phyloP scores from a whole-genome alignment of 37 sponge, comb jelly and placozoan species.

The Halisarca cf. caerulea region DNA sequence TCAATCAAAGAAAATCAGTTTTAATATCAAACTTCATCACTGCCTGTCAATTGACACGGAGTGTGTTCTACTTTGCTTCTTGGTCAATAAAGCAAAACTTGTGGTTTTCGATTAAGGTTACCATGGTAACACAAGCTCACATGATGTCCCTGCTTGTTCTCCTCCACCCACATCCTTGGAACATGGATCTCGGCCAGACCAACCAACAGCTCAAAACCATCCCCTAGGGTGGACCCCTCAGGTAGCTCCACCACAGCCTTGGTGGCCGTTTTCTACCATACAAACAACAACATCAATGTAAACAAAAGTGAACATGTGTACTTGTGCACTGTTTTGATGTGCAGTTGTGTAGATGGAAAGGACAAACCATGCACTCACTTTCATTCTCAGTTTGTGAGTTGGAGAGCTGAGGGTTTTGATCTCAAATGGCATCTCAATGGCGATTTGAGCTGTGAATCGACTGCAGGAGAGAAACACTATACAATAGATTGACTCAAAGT shows the following conservation, averaged over 20 bases:
- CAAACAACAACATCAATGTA: not conserved
- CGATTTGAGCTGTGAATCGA: constrained; percentile 62
- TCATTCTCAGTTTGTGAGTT: constrained; percentile 86
- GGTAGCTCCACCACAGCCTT: constrained; percentile 85
- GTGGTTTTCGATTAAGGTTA: no score
- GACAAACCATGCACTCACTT: no score
- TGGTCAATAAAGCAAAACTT: no score
- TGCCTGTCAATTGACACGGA: no score
- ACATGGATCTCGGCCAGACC: constrained; percentile 93
- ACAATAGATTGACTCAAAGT: no score
- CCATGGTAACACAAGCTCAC: no score
- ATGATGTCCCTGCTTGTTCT: constrained; percentile 65
- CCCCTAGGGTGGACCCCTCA: constrained; percentile 56
- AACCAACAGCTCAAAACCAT: constrained; percentile 85
- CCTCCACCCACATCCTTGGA: constrained; percentile 99
- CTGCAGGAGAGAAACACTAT: not conserved
- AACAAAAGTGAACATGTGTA: no score
- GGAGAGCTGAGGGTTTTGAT: constrained; percentile 82
- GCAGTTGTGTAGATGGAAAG: no score
- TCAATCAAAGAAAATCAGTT: no score
- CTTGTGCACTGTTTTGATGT: no score
- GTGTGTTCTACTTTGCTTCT: no score
- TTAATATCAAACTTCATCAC: no score
- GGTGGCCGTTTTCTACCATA: constrained; percentile 83
- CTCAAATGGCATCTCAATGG: constrained; percentile 95